phyloP scores from a whole-genome alignment of 2,888 invertebrate species.

The Melitaea athalia region DNA sequence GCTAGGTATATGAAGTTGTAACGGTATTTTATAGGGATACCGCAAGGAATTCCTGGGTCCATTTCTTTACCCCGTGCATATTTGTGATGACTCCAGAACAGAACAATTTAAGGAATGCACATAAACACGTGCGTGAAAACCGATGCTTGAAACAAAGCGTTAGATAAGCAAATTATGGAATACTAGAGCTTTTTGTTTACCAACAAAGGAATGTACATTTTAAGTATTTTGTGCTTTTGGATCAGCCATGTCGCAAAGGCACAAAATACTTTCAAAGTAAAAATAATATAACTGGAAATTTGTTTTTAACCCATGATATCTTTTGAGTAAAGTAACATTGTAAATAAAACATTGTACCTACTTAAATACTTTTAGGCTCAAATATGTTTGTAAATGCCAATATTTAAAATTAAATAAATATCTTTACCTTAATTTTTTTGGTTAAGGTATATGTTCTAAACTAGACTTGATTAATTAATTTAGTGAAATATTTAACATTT shows the following conservation, averaged over 20 bases:
- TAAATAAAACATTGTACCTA: too few species aligned
- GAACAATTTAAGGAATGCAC: conserved; percentile 46
- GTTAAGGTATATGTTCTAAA: not conserved
- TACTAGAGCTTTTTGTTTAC: not conserved
- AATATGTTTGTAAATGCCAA: too few species aligned
- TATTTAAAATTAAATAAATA: too few species aligned
- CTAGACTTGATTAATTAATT: not conserved
- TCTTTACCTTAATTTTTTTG: too few species aligned
- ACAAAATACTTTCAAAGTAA: too few species aligned
- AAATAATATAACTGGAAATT: too few species aligned
- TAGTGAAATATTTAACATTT: not conserved
- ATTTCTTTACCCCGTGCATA: conserved; percentile 49
- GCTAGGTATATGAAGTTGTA: conserved; percentile 27
- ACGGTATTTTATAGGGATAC: conserved; percentile 45
- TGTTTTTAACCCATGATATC: too few species aligned
- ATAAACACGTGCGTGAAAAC: conserved; percentile 52
- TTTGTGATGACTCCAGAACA: conserved; percentile 42
- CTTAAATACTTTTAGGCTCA: too few species aligned
- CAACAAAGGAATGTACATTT: too few species aligned
- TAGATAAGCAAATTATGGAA: conserved; percentile 2
- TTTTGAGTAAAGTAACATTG: too few species aligned
- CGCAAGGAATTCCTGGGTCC: conserved; percentile 63
- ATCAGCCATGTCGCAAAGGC: too few species aligned
- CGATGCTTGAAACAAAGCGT: conserved; percentile 46
- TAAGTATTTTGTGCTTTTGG: too few species aligned